These are phyloP conservation scores for Syrmaticus mikado DNA, from an alignment of 2,113 vertebrate species.

Conservation along the genomic window DNA sequence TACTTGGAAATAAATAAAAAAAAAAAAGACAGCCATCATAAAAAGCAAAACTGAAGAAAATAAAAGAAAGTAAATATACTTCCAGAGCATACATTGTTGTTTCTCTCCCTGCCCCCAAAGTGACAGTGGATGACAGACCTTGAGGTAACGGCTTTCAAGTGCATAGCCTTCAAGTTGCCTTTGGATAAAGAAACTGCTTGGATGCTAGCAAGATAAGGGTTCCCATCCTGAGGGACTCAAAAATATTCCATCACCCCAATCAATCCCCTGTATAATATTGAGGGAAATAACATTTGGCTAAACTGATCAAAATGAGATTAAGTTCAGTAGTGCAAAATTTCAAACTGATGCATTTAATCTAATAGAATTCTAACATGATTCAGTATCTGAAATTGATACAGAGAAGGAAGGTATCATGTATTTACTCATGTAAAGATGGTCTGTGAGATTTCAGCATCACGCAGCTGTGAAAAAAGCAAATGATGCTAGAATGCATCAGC, in stretches of 20 bases:
- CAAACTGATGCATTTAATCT: background rate
- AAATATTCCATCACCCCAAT: background rate
- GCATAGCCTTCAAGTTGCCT: background rate
- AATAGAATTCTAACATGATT: background rate
- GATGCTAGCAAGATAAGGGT: background rate
- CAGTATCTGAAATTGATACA: background rate
- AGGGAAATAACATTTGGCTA: background rate
- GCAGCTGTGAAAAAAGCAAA: background rate
- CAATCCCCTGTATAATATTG: background rate
- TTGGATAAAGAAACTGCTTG: background rate
- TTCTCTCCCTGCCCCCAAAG: background rate
- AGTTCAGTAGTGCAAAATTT: background rate
- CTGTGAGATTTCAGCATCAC: background rate
- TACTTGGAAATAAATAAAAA: background rate
- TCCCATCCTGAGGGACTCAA: background rate
- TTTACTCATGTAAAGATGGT: background rate
- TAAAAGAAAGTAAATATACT: background rate
- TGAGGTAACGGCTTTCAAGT: background rate
- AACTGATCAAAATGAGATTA: background rate
- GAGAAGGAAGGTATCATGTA: rapidly evolving
- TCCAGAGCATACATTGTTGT: background rate
- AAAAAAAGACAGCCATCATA: background rate
- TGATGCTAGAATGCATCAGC: background rate
- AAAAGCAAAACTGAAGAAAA: background rate
- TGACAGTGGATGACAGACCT: background rate